Conservation (phyloP, 1,140 invertebrate species). For the Chrysomallon squamiferum region DNA sequence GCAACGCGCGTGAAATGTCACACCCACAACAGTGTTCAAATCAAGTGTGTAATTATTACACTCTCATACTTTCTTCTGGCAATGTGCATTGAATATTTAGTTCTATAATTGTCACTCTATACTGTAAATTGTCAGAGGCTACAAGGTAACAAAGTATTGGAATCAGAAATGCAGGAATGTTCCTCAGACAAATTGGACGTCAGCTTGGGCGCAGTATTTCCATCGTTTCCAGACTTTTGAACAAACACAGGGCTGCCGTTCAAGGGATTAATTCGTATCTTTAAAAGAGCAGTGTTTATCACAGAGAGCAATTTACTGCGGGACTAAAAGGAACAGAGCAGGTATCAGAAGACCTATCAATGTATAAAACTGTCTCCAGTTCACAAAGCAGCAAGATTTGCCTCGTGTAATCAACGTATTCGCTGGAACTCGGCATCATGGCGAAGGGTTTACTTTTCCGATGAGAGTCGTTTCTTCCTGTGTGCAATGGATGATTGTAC, state of each 20-base stretch:
- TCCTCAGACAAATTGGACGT: too few relatives aligned
- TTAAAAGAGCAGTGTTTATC: neutral
- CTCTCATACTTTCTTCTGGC: neutral
- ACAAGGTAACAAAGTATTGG: too few relatives aligned
- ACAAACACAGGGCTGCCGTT: too few relatives aligned
- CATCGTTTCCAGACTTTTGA: too few relatives aligned
- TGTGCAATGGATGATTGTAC: neutral
- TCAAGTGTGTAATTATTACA: neutral
- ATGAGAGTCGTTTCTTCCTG: too few relatives aligned
- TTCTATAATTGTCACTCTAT: too few relatives aligned
- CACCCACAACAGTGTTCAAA: too few relatives aligned
- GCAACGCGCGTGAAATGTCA: too few relatives aligned
- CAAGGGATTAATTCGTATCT: neutral
- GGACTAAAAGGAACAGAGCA: neutral
- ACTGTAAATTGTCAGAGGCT: too few relatives aligned
- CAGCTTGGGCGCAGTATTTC: too few relatives aligned
- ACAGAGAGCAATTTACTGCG: neutral
- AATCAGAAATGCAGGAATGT: too few relatives aligned
- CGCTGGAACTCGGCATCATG: neutral
- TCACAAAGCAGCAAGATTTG: neutral
- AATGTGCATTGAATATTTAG: too few relatives aligned
- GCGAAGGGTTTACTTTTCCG: constrained; percentile 1
- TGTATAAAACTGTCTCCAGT: neutral
- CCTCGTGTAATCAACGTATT: neutral
- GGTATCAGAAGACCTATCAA: neutral